Conservation (phyloP, 2,113 vertebrate species). For the Lutjanus erythropterus region DNA sequence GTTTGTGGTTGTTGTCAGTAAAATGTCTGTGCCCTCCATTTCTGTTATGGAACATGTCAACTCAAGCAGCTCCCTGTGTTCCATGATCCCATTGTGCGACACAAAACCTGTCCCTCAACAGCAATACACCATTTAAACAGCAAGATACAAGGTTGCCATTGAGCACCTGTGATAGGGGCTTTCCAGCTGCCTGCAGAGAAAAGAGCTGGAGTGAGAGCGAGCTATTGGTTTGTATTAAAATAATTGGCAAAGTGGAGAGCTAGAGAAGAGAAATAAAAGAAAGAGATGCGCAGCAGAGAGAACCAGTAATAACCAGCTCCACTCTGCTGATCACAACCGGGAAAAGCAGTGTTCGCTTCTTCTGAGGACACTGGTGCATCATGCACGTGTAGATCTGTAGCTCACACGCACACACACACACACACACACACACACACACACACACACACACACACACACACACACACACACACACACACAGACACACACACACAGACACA, state of each 20-base stretch:
- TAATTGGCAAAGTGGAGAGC: conserved; percentile 4
- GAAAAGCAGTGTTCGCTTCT: not conserved
- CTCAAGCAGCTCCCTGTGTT: not conserved
- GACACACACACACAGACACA: not conserved
- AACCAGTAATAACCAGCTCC: not conserved
- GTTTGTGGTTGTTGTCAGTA: too few species aligned
- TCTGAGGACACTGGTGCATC: not conserved
- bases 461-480: not conserved
- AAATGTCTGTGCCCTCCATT: too few species aligned
- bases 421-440: not conserved
- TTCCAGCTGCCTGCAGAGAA: not conserved
- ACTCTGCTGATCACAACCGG: conserved; percentile 3
- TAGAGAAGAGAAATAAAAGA: not conserved
- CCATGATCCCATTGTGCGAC: not conserved
- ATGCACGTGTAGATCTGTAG: not conserved
- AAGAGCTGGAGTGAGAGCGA: not conserved
- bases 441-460: not conserved
- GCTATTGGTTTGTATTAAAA: conserved; percentile 5
- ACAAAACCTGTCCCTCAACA: not conserved
- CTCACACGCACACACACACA: too few species aligned
- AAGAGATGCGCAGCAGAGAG: not conserved
- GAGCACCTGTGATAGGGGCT: not conserved
- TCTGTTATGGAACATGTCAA: too few species aligned
- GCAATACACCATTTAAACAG: not conserved
- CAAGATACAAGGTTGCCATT: not conserved